A percentile compares a stretch with the other conserved stretches of the same genome.
These are phyloP conservation scores for Cecropterus lyciades DNA, from an alignment of 1,140 invertebrate species.

Conservation along the genomic window DNA sequence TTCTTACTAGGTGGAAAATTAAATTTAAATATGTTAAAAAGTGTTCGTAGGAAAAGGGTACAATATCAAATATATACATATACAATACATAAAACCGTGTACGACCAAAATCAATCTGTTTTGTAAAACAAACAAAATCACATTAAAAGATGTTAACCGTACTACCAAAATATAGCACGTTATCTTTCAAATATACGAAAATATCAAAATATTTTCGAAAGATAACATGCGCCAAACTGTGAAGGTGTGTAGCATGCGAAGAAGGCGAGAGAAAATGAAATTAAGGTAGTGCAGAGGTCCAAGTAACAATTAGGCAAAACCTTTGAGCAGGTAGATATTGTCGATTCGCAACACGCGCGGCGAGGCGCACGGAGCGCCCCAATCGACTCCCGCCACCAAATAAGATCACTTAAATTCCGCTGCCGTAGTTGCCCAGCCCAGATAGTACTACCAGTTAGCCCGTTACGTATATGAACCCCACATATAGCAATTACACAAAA, in stretches of 20 bases:
- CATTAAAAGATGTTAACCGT: too few relatives aligned
- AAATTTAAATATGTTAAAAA: too few relatives aligned
- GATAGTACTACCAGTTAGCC: constrained; percentile 60
- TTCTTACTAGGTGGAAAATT: too few relatives aligned
- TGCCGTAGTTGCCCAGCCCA: constrained; percentile 53
- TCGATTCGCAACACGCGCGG: constrained; percentile 55
- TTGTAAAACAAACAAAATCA: too few relatives aligned
- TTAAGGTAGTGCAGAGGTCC: constrained; percentile 46
- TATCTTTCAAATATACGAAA: too few relatives aligned
- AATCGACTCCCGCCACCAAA: constrained; percentile 61
- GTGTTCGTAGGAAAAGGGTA: too few relatives aligned
- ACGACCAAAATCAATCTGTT: too few relatives aligned
- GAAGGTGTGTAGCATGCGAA: background rate
- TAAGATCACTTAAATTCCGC: constrained; percentile 68
- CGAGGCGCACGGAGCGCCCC: constrained; percentile 42
- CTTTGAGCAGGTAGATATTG: constrained; percentile 56
- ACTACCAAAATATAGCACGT: too few relatives aligned
- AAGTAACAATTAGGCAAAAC: constrained; percentile 60
- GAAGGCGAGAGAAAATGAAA: constrained; percentile 39
- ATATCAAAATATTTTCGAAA: too few relatives aligned
- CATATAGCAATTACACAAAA: constrained; percentile 66
- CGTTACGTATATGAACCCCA: constrained; percentile 55
- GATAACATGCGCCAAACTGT: too few relatives aligned
- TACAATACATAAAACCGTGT: too few relatives aligned
- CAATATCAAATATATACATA: too few relatives aligned